Evolutionary conservation across 2,888 invertebrate species (phyloP), one percentile per base, ranked within the genome.

Genomic region (Oscheius sp.): DNA sequence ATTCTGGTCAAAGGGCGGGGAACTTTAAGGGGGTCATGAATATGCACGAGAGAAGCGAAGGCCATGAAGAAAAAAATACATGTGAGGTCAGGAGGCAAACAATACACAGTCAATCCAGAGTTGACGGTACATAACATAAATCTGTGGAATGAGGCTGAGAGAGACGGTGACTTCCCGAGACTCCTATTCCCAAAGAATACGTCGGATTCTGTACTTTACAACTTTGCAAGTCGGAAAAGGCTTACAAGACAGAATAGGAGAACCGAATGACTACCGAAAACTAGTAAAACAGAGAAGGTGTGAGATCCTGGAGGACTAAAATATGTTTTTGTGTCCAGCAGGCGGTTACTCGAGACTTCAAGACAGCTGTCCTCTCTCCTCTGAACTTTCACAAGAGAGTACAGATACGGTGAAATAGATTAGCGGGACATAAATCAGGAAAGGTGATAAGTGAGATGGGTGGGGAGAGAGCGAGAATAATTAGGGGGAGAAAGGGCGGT

Each of bases 261-360:
- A 21, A 21, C 21, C 21, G 21, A 21, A 21, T 21, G 21, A 21
- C 21, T 21, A 21, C 21, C 21, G 21, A n/a, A 35, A 13, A 11
- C 9, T 35, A 60, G 11, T 33, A 33, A 33, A 11, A 10, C 13
- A 35, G 33, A 33, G 35, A 60, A 35, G 42, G 42, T 42, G 42
- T 42, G 37, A 60, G 35, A 35, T 33, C 47, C 21, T 29, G 48
- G 35, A 29, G 48, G 63, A 63, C 48, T 63, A 63, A 48, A 63
- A 33, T 29, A 48, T 63, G 63, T 63, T 63, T 63, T 63, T 63
- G 63, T 63, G 60, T 60, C 60, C 60, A 42, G 60, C 35, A n/a
- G 63, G 50, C 29, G 55, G 68, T 68, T 68, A 68, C 68, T 68
- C 68, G 53, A 68, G 68, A 51, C 55, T 29, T 13, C 29, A 51